A percentile compares a stretch with the other conserved stretches of the same genome.
Conservation (phyloP, 2,797 vertebrate genomes). For the Australoheros facetus region DNA sequence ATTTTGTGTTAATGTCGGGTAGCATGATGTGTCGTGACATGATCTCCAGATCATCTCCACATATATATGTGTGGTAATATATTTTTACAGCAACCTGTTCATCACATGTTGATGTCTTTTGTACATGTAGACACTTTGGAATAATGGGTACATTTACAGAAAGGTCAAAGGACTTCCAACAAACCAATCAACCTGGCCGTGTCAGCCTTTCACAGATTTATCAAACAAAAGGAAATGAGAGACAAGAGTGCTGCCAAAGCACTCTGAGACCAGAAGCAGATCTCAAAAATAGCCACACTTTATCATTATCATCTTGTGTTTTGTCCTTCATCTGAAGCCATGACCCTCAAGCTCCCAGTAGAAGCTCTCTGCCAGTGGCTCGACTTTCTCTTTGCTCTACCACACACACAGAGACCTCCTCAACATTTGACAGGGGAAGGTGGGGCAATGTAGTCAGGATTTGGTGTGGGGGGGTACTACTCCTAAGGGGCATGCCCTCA, state of each 20-base stretch:
- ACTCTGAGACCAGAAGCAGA: constrained; percentile 4
- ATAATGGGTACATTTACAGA: neutral
- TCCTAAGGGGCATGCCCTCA: constrained; percentile 64
- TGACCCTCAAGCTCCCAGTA: constrained; percentile 41
- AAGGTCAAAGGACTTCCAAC: constrained; percentile 14
- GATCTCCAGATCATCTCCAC: neutral
- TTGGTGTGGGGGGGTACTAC: constrained; percentile 1
- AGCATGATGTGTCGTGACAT: neutral
- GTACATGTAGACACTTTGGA: constrained; percentile 7
- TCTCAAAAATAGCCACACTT: constrained; percentile 56
- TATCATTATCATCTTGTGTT: constrained; percentile 61
- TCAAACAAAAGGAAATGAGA: constrained; percentile 33
- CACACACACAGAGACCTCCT: neutral
- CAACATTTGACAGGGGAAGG: constrained; percentile 28
- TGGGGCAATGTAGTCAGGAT: constrained; percentile 14
- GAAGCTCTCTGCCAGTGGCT: constrained; percentile 21
- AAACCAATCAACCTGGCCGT: neutral
- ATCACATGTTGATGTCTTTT: neutral
- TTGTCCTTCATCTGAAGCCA: constrained; percentile 55
- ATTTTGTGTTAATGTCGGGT: neutral
- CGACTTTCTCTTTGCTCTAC: constrained; percentile 12
- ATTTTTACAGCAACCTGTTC: neutral
- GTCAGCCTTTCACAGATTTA: constrained; percentile 10
- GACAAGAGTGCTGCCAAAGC: neutral
- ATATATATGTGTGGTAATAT: no score